These are phyloP conservation scores for Hemicordylus capensis DNA, from an alignment of 2,113 vertebrate genomes.

Conservation along the genomic window DNA sequence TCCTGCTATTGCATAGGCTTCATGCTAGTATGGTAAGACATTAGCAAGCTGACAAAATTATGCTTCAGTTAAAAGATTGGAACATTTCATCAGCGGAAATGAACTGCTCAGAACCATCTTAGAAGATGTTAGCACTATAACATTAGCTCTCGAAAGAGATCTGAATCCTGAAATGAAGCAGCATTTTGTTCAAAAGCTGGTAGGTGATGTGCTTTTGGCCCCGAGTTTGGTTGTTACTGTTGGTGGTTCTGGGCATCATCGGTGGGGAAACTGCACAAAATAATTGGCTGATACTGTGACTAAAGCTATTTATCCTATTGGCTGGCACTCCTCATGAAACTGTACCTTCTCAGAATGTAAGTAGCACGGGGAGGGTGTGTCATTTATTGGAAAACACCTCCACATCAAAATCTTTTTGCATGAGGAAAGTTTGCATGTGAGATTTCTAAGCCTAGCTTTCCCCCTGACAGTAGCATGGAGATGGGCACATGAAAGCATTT, in stretches of 20 bases:
- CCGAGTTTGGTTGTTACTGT: neutral
- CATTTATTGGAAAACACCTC: neutral
- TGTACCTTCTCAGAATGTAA: neutral
- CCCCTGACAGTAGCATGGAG: neutral
- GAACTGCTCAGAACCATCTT: neutral
- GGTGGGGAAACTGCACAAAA: neutral
- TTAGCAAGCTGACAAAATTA: constrained; percentile 44
- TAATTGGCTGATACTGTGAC: neutral
- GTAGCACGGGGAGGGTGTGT: no score
- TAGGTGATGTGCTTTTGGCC: neutral
- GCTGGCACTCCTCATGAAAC: neutral
- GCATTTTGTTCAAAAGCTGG: neutral
- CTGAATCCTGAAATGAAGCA: neutral
- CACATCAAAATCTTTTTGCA: neutral
- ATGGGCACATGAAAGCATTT: neutral
- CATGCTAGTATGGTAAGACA: constrained; percentile 43
- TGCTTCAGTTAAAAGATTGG: neutral
- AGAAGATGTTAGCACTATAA: neutral
- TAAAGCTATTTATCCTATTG: neutral
- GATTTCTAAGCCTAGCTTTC: neutral
- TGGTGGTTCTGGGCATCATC: neutral
- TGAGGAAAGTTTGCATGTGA: neutral
- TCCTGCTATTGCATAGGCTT: constrained; percentile 2
- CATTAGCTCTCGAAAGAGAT: neutral
- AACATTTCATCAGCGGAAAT: neutral